Conservation (phyloP, 2,113 vertebrate species). For the Esox niger region DNA sequence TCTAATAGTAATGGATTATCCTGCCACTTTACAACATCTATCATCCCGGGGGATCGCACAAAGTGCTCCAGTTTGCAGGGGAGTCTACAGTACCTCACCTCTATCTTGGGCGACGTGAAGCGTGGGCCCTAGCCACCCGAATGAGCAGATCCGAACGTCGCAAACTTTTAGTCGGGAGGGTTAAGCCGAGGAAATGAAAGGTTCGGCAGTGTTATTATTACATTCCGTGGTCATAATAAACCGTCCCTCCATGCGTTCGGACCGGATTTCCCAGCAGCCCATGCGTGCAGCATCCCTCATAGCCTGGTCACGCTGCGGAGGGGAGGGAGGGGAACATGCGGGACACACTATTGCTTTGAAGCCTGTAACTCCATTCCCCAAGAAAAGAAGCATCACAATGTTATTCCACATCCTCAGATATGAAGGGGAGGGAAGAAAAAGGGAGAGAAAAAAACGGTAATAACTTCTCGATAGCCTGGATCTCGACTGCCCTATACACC, state of each 20-base stretch:
- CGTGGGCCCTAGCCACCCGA: no score
- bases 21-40: constrained; percentile 20
- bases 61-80: neutral
- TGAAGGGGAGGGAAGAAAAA: constrained; percentile 45
- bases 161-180: neutral
- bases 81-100: no score
- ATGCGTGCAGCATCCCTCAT: constrained; percentile 43
- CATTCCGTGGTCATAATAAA: neutral
- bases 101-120: no score
- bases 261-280: neutral
- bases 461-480: constrained; percentile 75
- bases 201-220: neutral
- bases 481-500: constrained; percentile 44
- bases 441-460: constrained; percentile 70
- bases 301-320: constrained; percentile 63
- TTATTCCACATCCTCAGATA: constrained; percentile 83
- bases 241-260: neutral
- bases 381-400: constrained; percentile 79
- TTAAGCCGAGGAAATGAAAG: neutral
- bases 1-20: constrained; percentile 63
- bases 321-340: constrained; percentile 54
- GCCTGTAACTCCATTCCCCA: constrained; percentile 73
- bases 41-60: neutral
- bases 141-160: neutral
- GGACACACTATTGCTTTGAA: constrained; percentile 75